A percentile compares a stretch with the other conserved stretches of the same genome.
Conservation (phyloP, 2,113 vertebrate species). For the Hypocryptadius cinnamomeus region DNA sequence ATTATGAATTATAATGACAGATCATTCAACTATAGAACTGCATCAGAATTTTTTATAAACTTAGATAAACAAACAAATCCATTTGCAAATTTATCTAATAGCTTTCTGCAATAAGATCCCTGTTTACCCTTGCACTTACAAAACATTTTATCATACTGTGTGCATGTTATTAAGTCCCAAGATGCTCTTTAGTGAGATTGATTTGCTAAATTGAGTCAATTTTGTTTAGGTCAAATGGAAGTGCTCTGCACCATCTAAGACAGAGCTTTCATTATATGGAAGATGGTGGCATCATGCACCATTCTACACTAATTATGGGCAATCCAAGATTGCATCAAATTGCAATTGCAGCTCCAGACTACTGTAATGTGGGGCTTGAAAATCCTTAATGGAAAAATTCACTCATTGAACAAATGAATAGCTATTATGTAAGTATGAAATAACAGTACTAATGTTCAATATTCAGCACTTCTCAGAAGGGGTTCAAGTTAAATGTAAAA, state of each 20-base stretch:
- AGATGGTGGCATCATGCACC: neutral
- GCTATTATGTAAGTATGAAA: neutral
- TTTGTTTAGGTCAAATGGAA: neutral
- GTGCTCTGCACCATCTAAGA: neutral
- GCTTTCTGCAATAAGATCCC: neutral
- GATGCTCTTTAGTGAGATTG: neutral
- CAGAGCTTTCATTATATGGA: neutral
- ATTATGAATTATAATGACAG: neutral
- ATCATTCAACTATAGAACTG: neutral
- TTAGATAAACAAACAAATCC: slow-evolving; percentile 10
- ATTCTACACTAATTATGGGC: neutral
- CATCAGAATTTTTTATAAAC: neutral
- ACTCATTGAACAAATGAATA: neutral
- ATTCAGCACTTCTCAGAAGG: neutral
- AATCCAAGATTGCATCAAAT: neutral
- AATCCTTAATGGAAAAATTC: slow-evolving; percentile 10
- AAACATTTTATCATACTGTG: neutral
- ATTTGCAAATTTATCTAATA: slow-evolving; percentile 14
- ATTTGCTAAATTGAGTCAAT: slow-evolving; percentile 8
- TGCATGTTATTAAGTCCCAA: neutral
- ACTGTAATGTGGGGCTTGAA: neutral
- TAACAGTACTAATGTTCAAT: neutral
- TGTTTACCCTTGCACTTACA: neutral
- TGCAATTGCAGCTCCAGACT: neutral
- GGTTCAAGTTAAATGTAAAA: slow-evolving; percentile 25